Conservation (phyloP, 1,140 invertebrate genomes). For the Lamellibrachia luymesi region DNA sequence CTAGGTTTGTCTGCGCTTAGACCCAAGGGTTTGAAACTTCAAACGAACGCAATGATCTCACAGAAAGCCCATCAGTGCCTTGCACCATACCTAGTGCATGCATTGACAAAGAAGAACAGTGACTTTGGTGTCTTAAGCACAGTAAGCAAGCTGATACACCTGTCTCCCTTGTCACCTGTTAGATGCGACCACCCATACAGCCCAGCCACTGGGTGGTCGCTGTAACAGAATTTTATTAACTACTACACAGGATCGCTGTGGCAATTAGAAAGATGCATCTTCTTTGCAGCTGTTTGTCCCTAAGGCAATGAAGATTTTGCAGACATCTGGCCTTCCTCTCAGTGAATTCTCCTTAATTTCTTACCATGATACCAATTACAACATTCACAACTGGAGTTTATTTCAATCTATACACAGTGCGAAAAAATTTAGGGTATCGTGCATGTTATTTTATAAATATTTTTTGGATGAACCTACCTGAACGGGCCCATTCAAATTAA, state of each 20-base stretch:
- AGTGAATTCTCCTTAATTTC: not conserved
- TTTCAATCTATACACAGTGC: not conserved
- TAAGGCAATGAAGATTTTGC: not conserved
- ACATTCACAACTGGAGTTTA: not conserved
- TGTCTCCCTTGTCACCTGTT: not conserved
- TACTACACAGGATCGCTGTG: not conserved
- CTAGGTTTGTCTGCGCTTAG: not conserved
- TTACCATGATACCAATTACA: not conserved
- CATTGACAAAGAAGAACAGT: not conserved
- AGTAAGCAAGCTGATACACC: not conserved
- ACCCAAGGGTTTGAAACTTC: not conserved
- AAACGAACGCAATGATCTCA: not conserved
- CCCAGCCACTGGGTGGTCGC: not conserved
- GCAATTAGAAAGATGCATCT: not conserved
- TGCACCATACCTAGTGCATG: not conserved
- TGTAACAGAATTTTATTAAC: not conserved
- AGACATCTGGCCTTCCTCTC: not conserved
- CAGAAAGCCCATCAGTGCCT: not conserved
- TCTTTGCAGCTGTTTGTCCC: not conserved
- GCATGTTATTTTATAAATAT: not conserved
- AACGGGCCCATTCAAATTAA: not conserved
- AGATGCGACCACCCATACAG: not conserved
- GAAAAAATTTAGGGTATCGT: not conserved
- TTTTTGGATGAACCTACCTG: no score
- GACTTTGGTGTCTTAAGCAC: not conserved